Evolutionary conservation across 2,797 vertebrate genomes (phyloP), one percentile per base, ranked within the genome.

Genomic region (Prionace glauca): DNA sequence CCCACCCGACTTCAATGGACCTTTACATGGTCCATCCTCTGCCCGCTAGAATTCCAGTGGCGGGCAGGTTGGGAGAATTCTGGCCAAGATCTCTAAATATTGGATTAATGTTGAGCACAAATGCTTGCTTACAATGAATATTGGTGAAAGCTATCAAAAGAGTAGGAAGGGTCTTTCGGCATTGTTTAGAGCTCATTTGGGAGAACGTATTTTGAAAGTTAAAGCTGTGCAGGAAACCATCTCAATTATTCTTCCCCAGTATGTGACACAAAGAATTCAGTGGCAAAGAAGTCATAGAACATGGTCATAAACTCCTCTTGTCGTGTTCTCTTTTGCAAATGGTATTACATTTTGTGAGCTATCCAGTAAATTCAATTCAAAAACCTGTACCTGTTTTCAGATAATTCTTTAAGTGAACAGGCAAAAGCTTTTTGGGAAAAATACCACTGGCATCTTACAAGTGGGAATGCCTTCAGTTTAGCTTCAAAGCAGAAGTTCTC

Each of bases 391-490:
- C 98, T 98, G 96, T 0, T 97, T 94, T 97, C 97, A 81, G 97
- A 96, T 50, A 96, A 77, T 16, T 95, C 96, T 45, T 62, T 96
- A 95, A 97, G 97, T 41, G 96, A 50, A 95, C 98, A 97, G 2
- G 97, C 97, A 96, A 97, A 96, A 0, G 93, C 96, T 95, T 97
- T 97, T 92, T 97, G 92, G 3, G 98, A 98, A 97, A 97, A 97
- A 11, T 98, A 96, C 99, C 99, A 99, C 3, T 95, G 96, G 93
- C 99, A 99, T 94, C 97, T 97, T 74, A 98, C 98, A 93, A 97
- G 96, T 77, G 98, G 98, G 95, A 98, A 98, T 9, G 98, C 98
- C 96, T 97, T 98, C 95, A 99, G 98, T 86, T 77, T 96, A 96
- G 98, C 97, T 95, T 98, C 96, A 95, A 99, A 97, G 96, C 98